These are phyloP conservation scores for Noctuana brunneofusca DNA, from an alignment of 2,888 invertebrate genomes.

Conservation along the genomic window DNA sequence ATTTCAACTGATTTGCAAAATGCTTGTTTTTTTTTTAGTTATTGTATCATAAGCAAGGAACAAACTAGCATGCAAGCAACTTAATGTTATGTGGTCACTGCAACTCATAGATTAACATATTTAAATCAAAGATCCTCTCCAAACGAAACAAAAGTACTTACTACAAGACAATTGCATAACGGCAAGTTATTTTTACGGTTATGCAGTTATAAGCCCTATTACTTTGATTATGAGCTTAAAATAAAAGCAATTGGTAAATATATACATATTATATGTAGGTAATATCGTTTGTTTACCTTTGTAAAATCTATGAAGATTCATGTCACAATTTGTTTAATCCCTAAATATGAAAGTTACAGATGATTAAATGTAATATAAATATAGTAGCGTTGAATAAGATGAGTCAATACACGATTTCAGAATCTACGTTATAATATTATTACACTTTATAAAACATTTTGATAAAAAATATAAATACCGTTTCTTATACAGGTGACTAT, in stretches of 20 bases:
- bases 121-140: too few species aligned
- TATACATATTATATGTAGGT: neutral
- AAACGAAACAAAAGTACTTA: too few species aligned
- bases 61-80: too few species aligned
- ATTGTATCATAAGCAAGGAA: too few species aligned
- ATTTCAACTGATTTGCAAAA: neutral
- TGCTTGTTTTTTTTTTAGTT: neutral
- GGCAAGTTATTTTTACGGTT: too few species aligned
- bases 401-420: slow-evolving; percentile 46
- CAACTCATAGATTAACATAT: too few species aligned
- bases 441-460: slow-evolving; percentile 56
- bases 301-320: neutral
- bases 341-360: slow-evolving; percentile 2
- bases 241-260: neutral
- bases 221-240: too few species aligned
- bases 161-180: too few species aligned
- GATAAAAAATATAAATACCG: slow-evolving; percentile 67
- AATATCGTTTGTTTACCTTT: neutral
- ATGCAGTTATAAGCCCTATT: too few species aligned
- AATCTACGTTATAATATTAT: slow-evolving; percentile 47
- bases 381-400: slow-evolving; percentile 33
- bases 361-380: slow-evolving; percentile 19
- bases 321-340: neutral
- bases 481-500: slow-evolving; percentile 51
- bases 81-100: neutral